These are phyloP conservation scores for western clawed frog (Xenopus tropicalis) DNA, from an alignment of 2,113 vertebrate genomes.

Conservation along the genomic window DNA sequence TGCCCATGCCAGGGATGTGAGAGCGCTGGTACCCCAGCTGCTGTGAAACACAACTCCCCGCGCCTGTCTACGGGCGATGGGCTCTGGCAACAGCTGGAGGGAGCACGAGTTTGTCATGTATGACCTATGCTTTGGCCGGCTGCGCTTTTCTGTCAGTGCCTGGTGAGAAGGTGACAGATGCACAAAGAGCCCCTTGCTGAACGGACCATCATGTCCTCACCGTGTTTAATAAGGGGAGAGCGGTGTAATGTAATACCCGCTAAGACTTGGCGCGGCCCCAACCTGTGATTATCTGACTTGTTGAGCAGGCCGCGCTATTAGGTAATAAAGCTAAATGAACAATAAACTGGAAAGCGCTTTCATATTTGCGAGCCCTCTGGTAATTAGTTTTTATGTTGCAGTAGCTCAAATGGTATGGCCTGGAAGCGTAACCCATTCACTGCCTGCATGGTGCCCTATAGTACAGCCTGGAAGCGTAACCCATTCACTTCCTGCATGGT, in stretches of 20 bases:
- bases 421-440: slow-evolving; percentile 7
- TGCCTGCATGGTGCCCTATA: not conserved
- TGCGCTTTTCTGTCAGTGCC: not conserved
- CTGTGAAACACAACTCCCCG: too few species aligned
- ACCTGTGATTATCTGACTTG: slow-evolving; percentile 12
- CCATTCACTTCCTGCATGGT: too few species aligned
- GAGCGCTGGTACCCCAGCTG: too few species aligned
- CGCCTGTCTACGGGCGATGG: too few species aligned
- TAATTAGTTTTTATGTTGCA: slow-evolving; percentile 16
- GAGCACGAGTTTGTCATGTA: not conserved
- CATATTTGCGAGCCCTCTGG: slow-evolving; percentile 1
- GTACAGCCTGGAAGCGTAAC: too few species aligned
- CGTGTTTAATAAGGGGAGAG: slow-evolving; percentile 9
- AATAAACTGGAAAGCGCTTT: not conserved
- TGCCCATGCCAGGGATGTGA: too few species aligned
- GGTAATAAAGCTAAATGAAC: not conserved
- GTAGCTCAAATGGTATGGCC: slow-evolving; percentile 23
- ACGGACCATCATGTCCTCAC: slow-evolving; percentile 14
- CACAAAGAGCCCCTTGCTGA: not conserved
- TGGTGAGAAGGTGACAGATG: slow-evolving; percentile 1
- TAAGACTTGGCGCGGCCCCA: slow-evolving; percentile 23
- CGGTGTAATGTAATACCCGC: slow-evolving; percentile 16
- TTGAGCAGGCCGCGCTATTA: slow-evolving; percentile 16
- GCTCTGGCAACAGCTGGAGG: too few species aligned
- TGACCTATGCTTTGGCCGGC: not conserved